A percentile compares a stretch with the other conserved stretches of the same genome.
Evolutionary conservation across 2,797 vertebrate genomes (phyloP).

Genomic region (Melopsittacus undulatus): DNA sequence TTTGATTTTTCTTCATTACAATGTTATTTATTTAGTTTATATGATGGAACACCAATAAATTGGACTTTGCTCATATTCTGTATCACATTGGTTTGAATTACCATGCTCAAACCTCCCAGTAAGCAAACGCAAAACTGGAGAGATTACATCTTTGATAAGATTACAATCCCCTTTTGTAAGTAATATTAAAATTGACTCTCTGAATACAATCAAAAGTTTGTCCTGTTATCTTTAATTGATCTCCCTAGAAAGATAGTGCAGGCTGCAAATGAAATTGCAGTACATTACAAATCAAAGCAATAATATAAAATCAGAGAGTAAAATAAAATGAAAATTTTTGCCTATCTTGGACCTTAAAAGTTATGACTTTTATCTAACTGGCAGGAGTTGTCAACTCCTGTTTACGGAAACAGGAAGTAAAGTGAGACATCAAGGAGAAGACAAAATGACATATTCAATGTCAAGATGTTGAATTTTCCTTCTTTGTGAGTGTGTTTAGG

Average conservation of each 20-base stretch:
- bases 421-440: neutral
- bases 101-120: slow-evolving; percentile 28
- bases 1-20: slow-evolving; percentile 50
- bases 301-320: slow-evolving; percentile 23
- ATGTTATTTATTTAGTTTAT: slow-evolving; percentile 63
- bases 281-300: slow-evolving; percentile 46
- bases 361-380: neutral
- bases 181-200: slow-evolving; percentile 71
- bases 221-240: slow-evolving; percentile 74
- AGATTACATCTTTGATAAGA: slow-evolving; percentile 69
- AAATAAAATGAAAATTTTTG: slow-evolving; percentile 23
- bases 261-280: slow-evolving; percentile 46
- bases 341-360: slow-evolving; percentile 12
- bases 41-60: slow-evolving; percentile 31
- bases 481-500: neutral
- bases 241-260: slow-evolving; percentile 51
- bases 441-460: neutral
- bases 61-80: slow-evolving; percentile 25
- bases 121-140: slow-evolving; percentile 57
- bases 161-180: slow-evolving; percentile 39
- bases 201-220: slow-evolving; percentile 69
- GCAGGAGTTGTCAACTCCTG: neutral
- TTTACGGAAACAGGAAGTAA: neutral
- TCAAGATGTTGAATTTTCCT: neutral
- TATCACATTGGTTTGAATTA: slow-evolving; percentile 59